Percentiles rank a stretch among this genome's conserved stretches.
These are phyloP conservation scores for Seriola rivoliana DNA, from an alignment of 2,113 vertebrate genomes.

Conservation along the genomic window DNA sequence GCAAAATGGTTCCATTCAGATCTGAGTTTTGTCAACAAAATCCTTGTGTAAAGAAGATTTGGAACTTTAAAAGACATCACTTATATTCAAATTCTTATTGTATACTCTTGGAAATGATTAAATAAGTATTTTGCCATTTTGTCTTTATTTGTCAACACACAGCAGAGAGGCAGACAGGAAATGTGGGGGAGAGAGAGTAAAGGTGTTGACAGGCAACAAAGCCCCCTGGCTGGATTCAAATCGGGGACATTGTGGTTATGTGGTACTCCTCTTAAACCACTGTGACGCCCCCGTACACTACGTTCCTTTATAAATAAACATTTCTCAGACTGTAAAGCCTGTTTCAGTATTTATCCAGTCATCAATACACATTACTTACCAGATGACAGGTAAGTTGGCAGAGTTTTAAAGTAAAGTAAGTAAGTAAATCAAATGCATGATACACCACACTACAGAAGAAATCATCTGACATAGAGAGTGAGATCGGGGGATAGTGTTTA, in stretches of 20 bases:
- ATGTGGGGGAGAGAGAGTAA: neutral
- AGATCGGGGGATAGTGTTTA: neutral
- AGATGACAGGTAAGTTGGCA: neutral
- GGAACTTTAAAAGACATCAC: neutral
- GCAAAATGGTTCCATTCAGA: neutral
- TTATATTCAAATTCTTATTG: neutral
- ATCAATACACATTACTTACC: neutral
- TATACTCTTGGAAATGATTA: neutral
- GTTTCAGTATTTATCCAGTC: neutral
- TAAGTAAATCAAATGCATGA: neutral
- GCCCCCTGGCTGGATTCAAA: neutral
- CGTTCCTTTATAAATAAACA: neutral
- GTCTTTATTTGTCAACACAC: neutral
- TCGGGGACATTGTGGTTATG: neutral
- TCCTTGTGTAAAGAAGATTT: neutral
- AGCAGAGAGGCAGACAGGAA: constrained; percentile 17
- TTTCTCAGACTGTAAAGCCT: neutral
- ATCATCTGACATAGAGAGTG: neutral
- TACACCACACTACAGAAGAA: neutral
- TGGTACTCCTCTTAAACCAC: neutral
- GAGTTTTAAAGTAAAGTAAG: neutral
- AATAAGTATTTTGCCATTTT: neutral
- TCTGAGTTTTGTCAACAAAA: neutral
- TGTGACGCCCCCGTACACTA: fast-evolving
- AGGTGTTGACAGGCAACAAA: neutral